Conservation (phyloP, 2,113 vertebrate species). For the Oncorhynchus mykiss region DNA sequence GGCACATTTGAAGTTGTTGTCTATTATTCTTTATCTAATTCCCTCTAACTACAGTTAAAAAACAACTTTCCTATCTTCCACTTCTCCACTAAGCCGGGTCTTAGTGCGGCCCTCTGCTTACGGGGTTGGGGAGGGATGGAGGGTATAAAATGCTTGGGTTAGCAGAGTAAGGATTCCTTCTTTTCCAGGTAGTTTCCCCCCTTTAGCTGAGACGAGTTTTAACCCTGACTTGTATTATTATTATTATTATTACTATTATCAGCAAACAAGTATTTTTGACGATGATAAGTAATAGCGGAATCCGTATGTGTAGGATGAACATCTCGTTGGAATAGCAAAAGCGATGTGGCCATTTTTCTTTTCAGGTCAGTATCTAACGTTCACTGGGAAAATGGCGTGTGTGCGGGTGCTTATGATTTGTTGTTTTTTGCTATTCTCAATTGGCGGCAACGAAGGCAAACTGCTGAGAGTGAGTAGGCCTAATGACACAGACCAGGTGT, state of each 20-base stretch:
- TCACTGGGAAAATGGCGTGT: slow-evolving; percentile 26
- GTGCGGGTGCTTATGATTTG: slow-evolving; percentile 23
- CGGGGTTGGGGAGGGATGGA: slow-evolving; percentile 11
- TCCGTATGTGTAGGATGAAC: slow-evolving; percentile 62
- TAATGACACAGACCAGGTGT: slow-evolving; percentile 12
- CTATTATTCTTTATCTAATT: slow-evolving; percentile 65
- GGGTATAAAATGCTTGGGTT: slow-evolving; percentile 65
- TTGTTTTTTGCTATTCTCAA: slow-evolving; percentile 45
- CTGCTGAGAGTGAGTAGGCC: slow-evolving; percentile 1
- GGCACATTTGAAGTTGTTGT: slow-evolving; percentile 67
- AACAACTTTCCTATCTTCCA: slow-evolving; percentile 62
- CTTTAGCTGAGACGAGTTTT: slow-evolving; percentile 65
- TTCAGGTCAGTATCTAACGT: slow-evolving; percentile 47
- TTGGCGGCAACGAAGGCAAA: slow-evolving; percentile 21
- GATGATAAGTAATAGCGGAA: slow-evolving; percentile 75
- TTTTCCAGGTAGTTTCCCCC: slow-evolving; percentile 65
- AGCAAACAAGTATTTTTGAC: slow-evolving; percentile 77
- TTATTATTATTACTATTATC: slow-evolving; percentile 45
- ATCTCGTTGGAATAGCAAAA: slow-evolving; percentile 62
- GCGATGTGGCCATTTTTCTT: slow-evolving; percentile 68
- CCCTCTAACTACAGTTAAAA: slow-evolving; percentile 63
- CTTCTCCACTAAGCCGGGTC: slow-evolving; percentile 66
- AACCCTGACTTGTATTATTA: slow-evolving; percentile 60
- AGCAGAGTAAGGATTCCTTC: slow-evolving; percentile 68
- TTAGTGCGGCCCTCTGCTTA: slow-evolving; percentile 59